Conservation (phyloP, 2,797 vertebrate genomes). For the Chromis chromis region DNA sequence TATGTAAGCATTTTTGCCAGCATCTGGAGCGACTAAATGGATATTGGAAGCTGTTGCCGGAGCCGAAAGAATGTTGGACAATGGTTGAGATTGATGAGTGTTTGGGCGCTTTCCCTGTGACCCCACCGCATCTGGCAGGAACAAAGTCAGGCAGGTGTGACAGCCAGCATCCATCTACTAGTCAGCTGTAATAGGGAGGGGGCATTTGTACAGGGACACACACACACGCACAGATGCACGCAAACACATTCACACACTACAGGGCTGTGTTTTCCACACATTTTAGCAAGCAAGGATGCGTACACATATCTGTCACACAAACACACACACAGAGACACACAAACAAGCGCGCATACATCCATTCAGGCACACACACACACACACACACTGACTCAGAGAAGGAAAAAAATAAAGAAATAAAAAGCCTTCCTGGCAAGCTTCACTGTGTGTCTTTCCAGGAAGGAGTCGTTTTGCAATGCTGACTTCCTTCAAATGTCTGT, state of each 20-base stretch:
- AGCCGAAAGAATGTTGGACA: conserved; percentile 78
- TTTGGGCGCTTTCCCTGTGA: conserved; percentile 83
- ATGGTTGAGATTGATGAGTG: conserved; percentile 86
- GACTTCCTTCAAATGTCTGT: conserved; percentile 74
- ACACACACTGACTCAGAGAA: conserved; percentile 11
- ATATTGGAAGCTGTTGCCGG: conserved; percentile 77
- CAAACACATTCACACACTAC: conserved; percentile 11
- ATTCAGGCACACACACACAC: conserved; percentile 28
- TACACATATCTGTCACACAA: conserved; percentile 23
- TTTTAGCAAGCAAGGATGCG: conserved; percentile 26
- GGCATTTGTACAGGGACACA: conserved; percentile 60
- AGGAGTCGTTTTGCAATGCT: conserved; percentile 69
- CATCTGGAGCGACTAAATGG: conserved; percentile 81
- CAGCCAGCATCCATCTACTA: conserved; percentile 85
- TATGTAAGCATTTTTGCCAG: conserved; percentile 77
- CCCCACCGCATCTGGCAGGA: conserved; percentile 82
- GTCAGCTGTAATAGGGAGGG: conserved; percentile 76
- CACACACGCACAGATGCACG: conserved; percentile 34
- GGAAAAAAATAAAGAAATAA: conserved; percentile 1
- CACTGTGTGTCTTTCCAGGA: conserved; percentile 72
- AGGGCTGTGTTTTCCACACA: conserved; percentile 33
- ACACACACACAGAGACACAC: not conserved
- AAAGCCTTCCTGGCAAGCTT: conserved; percentile 73
- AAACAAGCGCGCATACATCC: conserved; percentile 15
- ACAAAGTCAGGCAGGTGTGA: conserved; percentile 84